These are phyloP conservation scores for Dicentrarchus labrax DNA, from an alignment of 2,113 vertebrate species.

Conservation along the genomic window DNA sequence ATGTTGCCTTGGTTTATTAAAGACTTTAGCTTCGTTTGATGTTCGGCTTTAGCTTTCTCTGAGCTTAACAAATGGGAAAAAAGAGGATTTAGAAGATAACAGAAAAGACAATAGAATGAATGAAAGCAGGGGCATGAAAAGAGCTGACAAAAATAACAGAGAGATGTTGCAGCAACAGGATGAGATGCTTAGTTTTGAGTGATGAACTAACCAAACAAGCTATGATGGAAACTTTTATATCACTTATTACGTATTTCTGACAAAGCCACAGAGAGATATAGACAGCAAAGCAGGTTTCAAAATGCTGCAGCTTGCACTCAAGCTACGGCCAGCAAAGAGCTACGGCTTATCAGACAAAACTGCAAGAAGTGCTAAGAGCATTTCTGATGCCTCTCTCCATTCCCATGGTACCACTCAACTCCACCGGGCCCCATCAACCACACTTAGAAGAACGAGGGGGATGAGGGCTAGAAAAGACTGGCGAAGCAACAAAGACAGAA, in stretches of 20 bases:
- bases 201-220: background rate
- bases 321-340: conserved; percentile 2
- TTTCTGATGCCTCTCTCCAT: conserved; percentile 35
- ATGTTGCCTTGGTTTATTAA: background rate
- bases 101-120: background rate
- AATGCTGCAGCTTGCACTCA: conserved; percentile 23
- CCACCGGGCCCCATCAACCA: conserved; percentile 45
- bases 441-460: conserved; percentile 30
- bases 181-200: background rate
- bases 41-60: conserved; percentile 1
- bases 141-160: background rate
- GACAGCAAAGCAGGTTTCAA: conserved; percentile 30
- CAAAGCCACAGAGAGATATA: background rate
- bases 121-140: background rate
- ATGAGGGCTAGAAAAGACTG: conserved; percentile 25
- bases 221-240: background rate
- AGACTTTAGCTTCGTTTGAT: conserved; percentile 5
- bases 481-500: conserved; percentile 19
- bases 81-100: background rate
- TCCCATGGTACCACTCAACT: conserved; percentile 51
- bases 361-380: conserved; percentile 54
- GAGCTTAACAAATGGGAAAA: background rate
- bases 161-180: background rate
- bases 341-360: conserved; percentile 32
- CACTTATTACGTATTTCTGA: conserved; percentile 29